phyloP scores from a whole-genome alignment of 2,888 invertebrate species.

The Scelioninae gen. 2 region DNA sequence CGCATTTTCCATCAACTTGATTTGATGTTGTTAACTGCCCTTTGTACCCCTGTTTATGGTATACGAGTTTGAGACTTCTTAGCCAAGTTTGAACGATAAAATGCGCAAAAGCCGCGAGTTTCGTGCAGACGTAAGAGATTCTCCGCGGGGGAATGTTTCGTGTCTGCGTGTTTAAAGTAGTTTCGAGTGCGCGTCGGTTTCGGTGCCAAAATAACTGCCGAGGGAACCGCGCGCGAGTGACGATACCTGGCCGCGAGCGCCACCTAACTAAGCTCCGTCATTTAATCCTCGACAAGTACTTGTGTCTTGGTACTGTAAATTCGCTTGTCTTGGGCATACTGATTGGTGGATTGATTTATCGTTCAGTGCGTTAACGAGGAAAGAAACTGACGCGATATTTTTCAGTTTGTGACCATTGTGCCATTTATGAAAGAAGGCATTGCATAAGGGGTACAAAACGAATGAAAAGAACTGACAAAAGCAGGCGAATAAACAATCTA shows the following conservation, averaged over 20 bases:
- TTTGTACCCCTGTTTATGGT: slow-evolving; percentile 37
- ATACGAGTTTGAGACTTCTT: slow-evolving; percentile 42
- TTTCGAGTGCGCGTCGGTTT: slow-evolving; percentile 41
- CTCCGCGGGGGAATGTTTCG: slow-evolving; percentile 19
- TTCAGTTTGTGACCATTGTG: too few relatives aligned
- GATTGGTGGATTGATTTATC: slow-evolving; percentile 45
- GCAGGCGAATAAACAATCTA: too few relatives aligned
- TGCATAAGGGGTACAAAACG: too few relatives aligned
- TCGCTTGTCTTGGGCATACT: too few relatives aligned
- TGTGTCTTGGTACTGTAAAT: slow-evolving; percentile 44
- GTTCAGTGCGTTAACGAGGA: slow-evolving; percentile 11
- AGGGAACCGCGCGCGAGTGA: slow-evolving; percentile 42
- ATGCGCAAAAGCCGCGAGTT: slow-evolving; percentile 34
- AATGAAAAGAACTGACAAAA: too few relatives aligned
- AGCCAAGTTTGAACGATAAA: slow-evolving; percentile 46
- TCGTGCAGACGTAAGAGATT: slow-evolving; percentile 33
- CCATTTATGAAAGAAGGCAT: too few relatives aligned
- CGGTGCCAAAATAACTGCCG: slow-evolving; percentile 49
- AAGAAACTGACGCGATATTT: too few relatives aligned
- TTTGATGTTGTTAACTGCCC: slow-evolving; percentile 30
- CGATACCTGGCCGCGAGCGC: slow-evolving; percentile 45
- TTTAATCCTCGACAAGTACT: slow-evolving; percentile 55
- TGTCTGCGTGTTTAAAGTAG: slow-evolving; percentile 47
- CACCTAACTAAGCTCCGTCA: slow-evolving; percentile 43
- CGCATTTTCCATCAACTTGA: slow-evolving; percentile 36